Evolutionary conservation across 2,113 vertebrate species (phyloP), one percentile per base, ranked within the genome.

Genomic region (Nibea albiflora): DNA sequence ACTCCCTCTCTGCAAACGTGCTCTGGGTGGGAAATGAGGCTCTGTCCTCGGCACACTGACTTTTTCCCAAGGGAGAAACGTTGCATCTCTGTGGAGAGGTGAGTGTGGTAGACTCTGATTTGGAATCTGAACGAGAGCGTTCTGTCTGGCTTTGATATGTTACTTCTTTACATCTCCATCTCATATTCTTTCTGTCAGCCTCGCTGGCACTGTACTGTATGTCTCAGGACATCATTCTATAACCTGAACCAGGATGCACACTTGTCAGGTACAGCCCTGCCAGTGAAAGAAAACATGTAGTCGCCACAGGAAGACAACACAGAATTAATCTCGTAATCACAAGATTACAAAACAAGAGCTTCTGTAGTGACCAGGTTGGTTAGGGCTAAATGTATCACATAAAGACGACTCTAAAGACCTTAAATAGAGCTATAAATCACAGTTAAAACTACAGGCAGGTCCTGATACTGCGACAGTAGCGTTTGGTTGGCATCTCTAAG

Each of bases 21-120:
- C 76, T 79, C 53, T 54, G 87, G 46, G 39, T 85, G 54, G 58
- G 39, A 73, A 90, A 81, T 72, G 11, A 85, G 65, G 46, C 35
- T 75, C 44, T 31, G 12, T 81, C 54, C 39, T 77, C 75, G 20
- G 20, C 69, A 39, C 19, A 2, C 70, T 31, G 70, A 62, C 82
- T 52, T 74, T 39, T 57, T 77, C 84, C 67, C 82, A 14, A 19
- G 73, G 76, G 81, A 5, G 54, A 80, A 78, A 67, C 66, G 76
- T 75, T 65, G 61, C 46, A 53, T 77, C 78, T 86, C 78, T 58
- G 54, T 70, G 63, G 66, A 81, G 74, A 66, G 16, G 70, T 35
- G 74, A 85, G 42, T 24, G 44, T 47, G 50, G 56, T 54, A 9
- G 57, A 58, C 46, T 22, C 39, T 65, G 79, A 83, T 76, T 54